Percentiles rank a stretch among this genome's conserved stretches.
Evolutionary conservation across 2,797 vertebrate genomes (phyloP).

Genomic region (Carapus acus): DNA sequence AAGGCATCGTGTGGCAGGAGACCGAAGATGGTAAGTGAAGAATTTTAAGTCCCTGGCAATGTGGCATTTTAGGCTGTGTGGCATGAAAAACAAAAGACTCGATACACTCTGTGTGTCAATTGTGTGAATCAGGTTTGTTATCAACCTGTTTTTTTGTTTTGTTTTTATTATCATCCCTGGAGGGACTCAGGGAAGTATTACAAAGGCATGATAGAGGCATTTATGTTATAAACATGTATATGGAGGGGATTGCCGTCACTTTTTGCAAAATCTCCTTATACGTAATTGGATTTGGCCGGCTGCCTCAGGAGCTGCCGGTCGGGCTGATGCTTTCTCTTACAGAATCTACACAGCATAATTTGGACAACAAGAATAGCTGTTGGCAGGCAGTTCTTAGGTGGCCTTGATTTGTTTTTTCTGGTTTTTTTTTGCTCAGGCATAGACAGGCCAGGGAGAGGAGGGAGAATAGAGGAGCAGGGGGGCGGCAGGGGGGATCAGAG

Average conservation of each 20-base stretch:
- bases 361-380: conserved; percentile 47
- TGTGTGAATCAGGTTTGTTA: conserved; percentile 1
- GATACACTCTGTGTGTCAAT: conserved; percentile 5
- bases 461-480: too few species aligned
- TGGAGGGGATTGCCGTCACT: conserved; percentile 21
- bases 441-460: too few species aligned
- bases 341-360: conserved; percentile 42
- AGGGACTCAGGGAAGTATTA: conserved; percentile 9
- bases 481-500: conserved; percentile 45
- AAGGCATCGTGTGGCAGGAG: conserved; percentile 99
- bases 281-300: conserved; percentile 41
- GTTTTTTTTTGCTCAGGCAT: conserved; percentile 29
- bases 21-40: conserved; percentile 90
- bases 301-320: conserved; percentile 36
- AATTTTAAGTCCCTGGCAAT: conserved; percentile 5
- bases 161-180: conserved; percentile 5
- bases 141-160: conserved; percentile 4
- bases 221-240: conserved; percentile 21
- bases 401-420: conserved; percentile 44
- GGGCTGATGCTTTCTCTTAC: conserved; percentile 37
- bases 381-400: conserved; percentile 56
- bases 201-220: conserved; percentile 18
- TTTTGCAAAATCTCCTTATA: conserved; percentile 42
- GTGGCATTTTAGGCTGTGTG: not conserved
- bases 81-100: conserved; percentile 13